These are phyloP conservation scores for Zapornia atra DNA, from an alignment of 2,113 vertebrate genomes.

Conservation along the genomic window DNA sequence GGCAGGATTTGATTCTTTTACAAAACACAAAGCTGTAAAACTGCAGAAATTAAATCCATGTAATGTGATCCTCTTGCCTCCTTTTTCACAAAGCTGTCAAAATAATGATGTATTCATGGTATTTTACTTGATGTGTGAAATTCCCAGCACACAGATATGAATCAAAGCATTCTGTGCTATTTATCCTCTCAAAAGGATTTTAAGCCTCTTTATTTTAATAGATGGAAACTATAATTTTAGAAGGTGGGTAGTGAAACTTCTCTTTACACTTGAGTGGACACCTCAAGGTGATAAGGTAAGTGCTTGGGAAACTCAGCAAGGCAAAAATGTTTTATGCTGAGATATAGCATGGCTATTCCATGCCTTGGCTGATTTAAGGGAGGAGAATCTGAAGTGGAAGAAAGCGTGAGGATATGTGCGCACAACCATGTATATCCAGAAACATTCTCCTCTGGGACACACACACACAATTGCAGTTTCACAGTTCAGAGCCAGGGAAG, in stretches of 20 bases:
- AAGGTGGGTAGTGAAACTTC: slow-evolving; percentile 15
- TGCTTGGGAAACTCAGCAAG: neutral
- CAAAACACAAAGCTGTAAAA: slow-evolving; percentile 43
- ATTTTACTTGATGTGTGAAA: slow-evolving; percentile 55
- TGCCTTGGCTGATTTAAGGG: neutral
- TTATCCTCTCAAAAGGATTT: slow-evolving; percentile 57
- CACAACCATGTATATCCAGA: neutral
- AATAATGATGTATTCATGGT: slow-evolving; percentile 59
- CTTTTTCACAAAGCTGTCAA: slow-evolving; percentile 54
- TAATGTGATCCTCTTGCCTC: neutral
- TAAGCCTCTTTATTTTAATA: slow-evolving; percentile 11
- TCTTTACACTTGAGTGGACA: slow-evolving; percentile 16
- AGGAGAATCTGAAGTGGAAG: neutral
- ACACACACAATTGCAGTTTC: neutral
- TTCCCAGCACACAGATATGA: slow-evolving; percentile 38
- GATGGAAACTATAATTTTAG: slow-evolving; percentile 52
- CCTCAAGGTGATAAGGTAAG: slow-evolving; percentile 35
- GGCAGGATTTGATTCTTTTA: slow-evolving; percentile 12
- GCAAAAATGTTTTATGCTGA: slow-evolving; percentile 6
- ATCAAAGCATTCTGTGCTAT: slow-evolving; percentile 54
- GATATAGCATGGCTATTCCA: neutral
- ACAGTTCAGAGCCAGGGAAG: neutral
- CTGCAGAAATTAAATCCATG: slow-evolving; percentile 41
- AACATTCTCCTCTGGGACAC: neutral
- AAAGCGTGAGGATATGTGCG: neutral